These are phyloP conservation scores for Hofmannophila pseudospretella DNA, from an alignment of 2,888 invertebrate species.

Conservation along the genomic window DNA sequence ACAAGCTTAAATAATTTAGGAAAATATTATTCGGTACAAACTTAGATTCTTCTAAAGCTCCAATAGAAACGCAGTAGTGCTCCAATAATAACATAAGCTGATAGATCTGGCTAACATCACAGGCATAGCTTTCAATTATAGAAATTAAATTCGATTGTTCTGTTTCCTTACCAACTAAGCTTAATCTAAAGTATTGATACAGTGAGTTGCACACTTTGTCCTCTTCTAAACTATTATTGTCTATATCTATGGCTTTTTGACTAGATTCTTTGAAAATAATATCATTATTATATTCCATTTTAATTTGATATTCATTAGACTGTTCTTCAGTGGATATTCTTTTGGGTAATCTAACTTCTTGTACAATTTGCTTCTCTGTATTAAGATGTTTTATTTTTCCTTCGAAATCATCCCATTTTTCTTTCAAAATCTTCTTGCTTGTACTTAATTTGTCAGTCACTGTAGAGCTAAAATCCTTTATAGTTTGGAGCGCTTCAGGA, in stretches of 20 bases:
- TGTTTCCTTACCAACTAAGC: slow-evolving; percentile 55
- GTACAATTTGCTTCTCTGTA: slow-evolving; percentile 27
- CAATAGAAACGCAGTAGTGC: slow-evolving; percentile 59
- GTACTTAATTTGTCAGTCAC: slow-evolving; percentile 73
- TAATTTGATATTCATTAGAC: slow-evolving; percentile 23
- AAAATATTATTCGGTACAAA: slow-evolving; percentile 61
- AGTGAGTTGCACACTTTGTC: slow-evolving; percentile 55
- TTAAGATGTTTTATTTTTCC: slow-evolving; percentile 65
- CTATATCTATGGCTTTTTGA: slow-evolving; percentile 56
- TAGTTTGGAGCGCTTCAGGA: slow-evolving; percentile 68
- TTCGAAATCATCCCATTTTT: slow-evolving; percentile 75
- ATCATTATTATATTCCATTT: slow-evolving; percentile 38
- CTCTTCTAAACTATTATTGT: slow-evolving; percentile 45
- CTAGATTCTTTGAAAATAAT: slow-evolving; percentile 69
- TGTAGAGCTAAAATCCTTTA: slow-evolving; percentile 68
- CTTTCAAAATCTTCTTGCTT: slow-evolving; percentile 72
- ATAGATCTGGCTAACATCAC: slow-evolving; percentile 68
- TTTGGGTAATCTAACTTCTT: slow-evolving; percentile 29
- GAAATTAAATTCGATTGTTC: slow-evolving; percentile 63
- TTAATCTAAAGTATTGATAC: slow-evolving; percentile 68
- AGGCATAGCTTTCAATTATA: slow-evolving; percentile 56
- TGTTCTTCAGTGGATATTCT: slow-evolving; percentile 33
- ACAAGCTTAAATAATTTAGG: slow-evolving; percentile 54
- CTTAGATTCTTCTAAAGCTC: slow-evolving; percentile 55
- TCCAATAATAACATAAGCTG: slow-evolving; percentile 57